Conservation (phyloP, 2,113 vertebrate species). For the Chionodraco myersi region DNA sequence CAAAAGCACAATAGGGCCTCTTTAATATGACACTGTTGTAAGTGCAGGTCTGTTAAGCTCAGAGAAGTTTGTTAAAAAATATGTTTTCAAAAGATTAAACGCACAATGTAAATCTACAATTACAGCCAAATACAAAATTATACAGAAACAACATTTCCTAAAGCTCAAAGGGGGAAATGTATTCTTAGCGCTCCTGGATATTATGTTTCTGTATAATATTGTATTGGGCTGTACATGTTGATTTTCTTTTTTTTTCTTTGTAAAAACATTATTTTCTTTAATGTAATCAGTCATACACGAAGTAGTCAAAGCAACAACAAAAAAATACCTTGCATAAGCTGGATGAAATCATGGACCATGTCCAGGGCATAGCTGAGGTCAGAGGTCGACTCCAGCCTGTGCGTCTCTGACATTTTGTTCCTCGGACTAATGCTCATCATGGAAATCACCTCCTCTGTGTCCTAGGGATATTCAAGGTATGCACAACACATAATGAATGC, state of each 20-base stretch:
- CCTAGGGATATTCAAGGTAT: constrained; percentile 57
- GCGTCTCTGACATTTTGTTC: constrained; percentile 70
- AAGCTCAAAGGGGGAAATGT: no score
- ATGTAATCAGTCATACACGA: not conserved
- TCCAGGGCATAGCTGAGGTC: constrained; percentile 79
- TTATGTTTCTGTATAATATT: no score
- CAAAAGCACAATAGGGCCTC: no score
- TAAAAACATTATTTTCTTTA: no score
- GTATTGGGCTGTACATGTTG: not conserved
- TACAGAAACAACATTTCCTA: no score
- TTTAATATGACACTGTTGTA: not conserved
- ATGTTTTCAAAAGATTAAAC: no score
- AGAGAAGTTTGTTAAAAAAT: no score
- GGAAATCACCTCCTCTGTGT: constrained; percentile 75
- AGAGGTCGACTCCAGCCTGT: constrained; percentile 61
- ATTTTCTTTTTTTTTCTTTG: no score
- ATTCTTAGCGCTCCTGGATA: no score
- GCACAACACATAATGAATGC: constrained; percentile 9
- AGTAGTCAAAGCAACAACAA: not conserved
- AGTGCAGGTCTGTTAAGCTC: no score
- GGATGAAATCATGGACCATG: constrained; percentile 74
- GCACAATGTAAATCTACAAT: no score
- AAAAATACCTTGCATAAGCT: constrained; percentile 78
- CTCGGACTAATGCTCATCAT: constrained; percentile 72
- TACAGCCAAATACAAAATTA: no score